These are phyloP conservation scores for Drosophila siamana DNA, from an alignment of 2,888 invertebrate genomes.

Conservation along the genomic window DNA sequence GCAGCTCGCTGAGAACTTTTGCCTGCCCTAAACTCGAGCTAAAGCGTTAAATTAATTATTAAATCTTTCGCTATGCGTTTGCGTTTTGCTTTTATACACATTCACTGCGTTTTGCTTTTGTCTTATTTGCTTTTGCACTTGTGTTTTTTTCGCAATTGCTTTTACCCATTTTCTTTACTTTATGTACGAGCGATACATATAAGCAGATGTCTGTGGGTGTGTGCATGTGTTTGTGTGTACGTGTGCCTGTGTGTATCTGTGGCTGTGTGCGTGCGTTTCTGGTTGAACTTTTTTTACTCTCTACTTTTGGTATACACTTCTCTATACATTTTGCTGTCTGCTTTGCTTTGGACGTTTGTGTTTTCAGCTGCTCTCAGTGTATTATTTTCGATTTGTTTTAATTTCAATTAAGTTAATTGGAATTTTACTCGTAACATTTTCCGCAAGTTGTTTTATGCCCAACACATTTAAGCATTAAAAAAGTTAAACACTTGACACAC, in stretches of 20 bases:
- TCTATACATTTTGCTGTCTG: conserved; percentile 47
- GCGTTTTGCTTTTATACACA: conserved; percentile 36
- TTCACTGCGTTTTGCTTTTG: conserved; percentile 54
- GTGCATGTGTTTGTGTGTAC: conserved; percentile 7
- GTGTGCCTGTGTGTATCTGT: conserved; percentile 40
- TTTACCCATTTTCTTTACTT: conserved; percentile 47
- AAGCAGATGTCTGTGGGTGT: conserved; percentile 6
- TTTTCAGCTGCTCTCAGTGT: conserved; percentile 21
- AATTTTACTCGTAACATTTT: conserved; percentile 49
- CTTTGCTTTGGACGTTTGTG: conserved; percentile 31
- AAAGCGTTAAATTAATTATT: conserved; percentile 55
- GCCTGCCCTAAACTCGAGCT: conserved; percentile 31
- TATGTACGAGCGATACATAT: conserved; percentile 33
- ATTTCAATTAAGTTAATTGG: conserved; percentile 52
- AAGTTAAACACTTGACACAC: conserved; percentile 55
- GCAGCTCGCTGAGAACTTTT: conserved; percentile 34
- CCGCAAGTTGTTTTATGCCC: conserved; percentile 31
- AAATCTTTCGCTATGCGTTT: conserved; percentile 52
- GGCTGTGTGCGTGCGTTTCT: conserved; percentile 57
- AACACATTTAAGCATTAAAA: conserved; percentile 27
- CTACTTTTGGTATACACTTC: conserved; percentile 59
- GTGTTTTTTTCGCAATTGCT: conserved; percentile 49
- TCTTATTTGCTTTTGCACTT: conserved; percentile 58
- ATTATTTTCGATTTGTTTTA: conserved; percentile 24
- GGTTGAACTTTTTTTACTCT: conserved; percentile 56